Evolutionary conservation across 2,113 vertebrate genomes (phyloP), one percentile per base, ranked within the genome.

Genomic region (Trichomycterus rosablanca): DNA sequence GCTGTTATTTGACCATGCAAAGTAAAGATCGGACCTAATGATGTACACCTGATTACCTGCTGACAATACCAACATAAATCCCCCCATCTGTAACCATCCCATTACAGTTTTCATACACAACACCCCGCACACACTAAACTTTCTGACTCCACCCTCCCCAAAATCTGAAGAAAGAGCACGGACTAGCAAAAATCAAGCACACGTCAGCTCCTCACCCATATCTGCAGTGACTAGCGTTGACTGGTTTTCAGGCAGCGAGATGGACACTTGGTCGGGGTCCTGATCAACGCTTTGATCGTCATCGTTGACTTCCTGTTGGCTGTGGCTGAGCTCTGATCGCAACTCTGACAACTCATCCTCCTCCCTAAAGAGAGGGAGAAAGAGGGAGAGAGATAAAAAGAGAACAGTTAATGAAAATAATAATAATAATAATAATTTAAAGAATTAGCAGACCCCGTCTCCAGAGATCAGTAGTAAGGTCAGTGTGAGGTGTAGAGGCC

Each of bases 311-410:
- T 93, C 92, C 2, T 83, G 90, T 22, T 93, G 90, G 64, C 91
- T 92, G 50, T 89, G 90, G 77, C 90, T 91, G 77, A 93, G 86
- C 43, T 92, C 90, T 0, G 90, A 93, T 16, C 78, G 81, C 14
- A 92, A 66, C 60, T 93, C 92, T 0, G 89, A 93, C 73, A 86
- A 89, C 42, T 92, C 90, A 84, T 92, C 90, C 71, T 93, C 91
- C 68, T 93, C 91, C 76, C 91, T 93, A 74, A n/a, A n/a, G n/a
- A n/a, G n/a, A n/a, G n/a, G 58, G 20, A 61, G 15, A 55, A 8
- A 82, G 5, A 56, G 12, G 52, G 40, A 55, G 44, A 19, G 18
- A 37, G 8, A 63, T 5, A 39, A 5, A 43, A 4, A 54, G 9
- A 37, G 15, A 15, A 11, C 28, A 39, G 20, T 19, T 6, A 15